Evolutionary conservation across 2,888 invertebrate species (phyloP), one percentile per base, ranked within the genome.

Genomic region (Crioceris asparagi): DNA sequence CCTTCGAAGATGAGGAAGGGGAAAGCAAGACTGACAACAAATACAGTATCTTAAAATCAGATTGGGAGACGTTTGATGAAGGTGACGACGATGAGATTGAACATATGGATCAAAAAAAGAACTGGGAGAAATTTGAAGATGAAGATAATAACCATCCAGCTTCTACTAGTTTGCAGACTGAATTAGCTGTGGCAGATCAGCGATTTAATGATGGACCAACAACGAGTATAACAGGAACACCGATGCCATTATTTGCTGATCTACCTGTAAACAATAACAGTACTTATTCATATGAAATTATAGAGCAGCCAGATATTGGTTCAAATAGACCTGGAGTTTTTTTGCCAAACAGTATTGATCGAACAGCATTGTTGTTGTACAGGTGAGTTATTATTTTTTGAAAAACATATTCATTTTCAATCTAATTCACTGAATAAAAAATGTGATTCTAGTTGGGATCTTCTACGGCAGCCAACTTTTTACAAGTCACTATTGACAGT

Each of bases 171-270:
- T 12, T 14, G 6, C 12, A 11, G 10, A 27, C 11, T 11, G n/a
- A n/a, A n/a, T n/a, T n/a, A n/a, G n/a, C n/a, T n/a, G n/a, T n/a
- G n/a, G n/a, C n/a, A n/a, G n/a, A n/a, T n/a, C n/a, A n/a, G n/a
- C n/a, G n/a, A n/a, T n/a, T n/a, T n/a, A n/a, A 42, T 17, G 40
- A 40, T 26, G 36, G 33, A 4, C 46, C 46, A 12, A 40, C 38
- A 8, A 36, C 32, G 31, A 49, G 37, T 25, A 41, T 41, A 26
- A 29, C 40, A 7, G 43, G 47, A 29, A 59, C 61, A 17, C 72
- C 73, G 2, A 68, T 68, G 39, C 72, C 74, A 0, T 50, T 75
- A 29, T 75, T 74, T 45, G 65, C 71, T 29, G 74, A 72, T 49
- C 69, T 70, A 0, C 71, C 71, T 2, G 62, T 73, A 1, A 60